Evolutionary conservation across 2,113 vertebrate genomes (phyloP).

Genomic region (Tenrec ecaudatus): DNA sequence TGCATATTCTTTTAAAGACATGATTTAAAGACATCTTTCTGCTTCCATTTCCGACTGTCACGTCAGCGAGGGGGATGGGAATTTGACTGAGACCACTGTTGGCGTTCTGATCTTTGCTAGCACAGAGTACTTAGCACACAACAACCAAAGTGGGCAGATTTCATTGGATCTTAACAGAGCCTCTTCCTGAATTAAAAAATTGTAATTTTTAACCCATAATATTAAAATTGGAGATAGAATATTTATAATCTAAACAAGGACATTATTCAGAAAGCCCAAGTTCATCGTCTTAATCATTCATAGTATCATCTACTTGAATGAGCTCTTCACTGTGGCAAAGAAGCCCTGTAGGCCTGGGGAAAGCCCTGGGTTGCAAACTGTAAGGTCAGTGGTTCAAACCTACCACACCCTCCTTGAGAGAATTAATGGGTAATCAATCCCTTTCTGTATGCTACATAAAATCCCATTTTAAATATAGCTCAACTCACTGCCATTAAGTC

Average conservation of each 20-base stretch:
- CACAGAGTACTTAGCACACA: neutral
- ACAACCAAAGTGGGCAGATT: neutral
- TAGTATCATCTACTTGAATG: constrained; percentile 6
- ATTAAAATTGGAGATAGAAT: neutral
- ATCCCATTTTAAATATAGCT: too few relatives aligned
- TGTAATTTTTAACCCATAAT: neutral
- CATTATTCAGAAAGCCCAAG: neutral
- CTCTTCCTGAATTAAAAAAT: neutral
- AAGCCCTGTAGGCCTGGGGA: too few relatives aligned
- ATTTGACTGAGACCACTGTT: neutral
- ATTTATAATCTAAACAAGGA: neutral
- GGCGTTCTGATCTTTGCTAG: neutral
- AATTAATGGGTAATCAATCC: too few relatives aligned
- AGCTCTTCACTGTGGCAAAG: neutral
- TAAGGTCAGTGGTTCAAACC: too few relatives aligned
- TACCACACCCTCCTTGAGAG: too few relatives aligned
- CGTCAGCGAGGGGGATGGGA: neutral
- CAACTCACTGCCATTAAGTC: too few relatives aligned
- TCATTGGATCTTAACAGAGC: neutral
- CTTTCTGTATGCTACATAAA: too few relatives aligned
- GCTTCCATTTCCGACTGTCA: neutral
- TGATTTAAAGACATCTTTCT: neutral
- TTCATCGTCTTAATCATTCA: neutral
- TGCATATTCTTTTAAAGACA: constrained; percentile 13
- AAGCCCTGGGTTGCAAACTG: too few relatives aligned